These are phyloP conservation scores for Oplegnathus fasciatus DNA, from an alignment of 2,113 vertebrate species.

Conservation along the genomic window DNA sequence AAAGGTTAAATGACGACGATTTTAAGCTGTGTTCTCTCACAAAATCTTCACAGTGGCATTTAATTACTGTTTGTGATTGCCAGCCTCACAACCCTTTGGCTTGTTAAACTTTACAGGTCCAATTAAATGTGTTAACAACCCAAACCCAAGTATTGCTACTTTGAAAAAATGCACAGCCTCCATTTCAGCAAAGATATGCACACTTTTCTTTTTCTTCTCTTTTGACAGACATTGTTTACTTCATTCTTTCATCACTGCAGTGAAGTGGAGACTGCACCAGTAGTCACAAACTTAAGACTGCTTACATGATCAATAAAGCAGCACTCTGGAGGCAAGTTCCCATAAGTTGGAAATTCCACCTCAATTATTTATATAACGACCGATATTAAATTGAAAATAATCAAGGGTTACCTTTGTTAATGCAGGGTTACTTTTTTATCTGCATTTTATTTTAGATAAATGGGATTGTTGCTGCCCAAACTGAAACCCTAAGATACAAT, in stretches of 20 bases:
- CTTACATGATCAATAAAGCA: conserved; percentile 47
- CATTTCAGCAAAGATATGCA: background rate
- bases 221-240: conserved; percentile 1
- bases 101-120: background rate
- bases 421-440: background rate
- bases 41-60: background rate
- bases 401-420: conserved; percentile 4
- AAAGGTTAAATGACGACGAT: background rate
- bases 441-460: background rate
- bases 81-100: background rate
- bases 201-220: background rate
- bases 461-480: background rate
- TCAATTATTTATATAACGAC: conserved; percentile 42
- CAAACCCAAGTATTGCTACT: background rate
- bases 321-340: conserved; percentile 33
- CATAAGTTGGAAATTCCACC: conserved; percentile 29
- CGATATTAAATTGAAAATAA: conserved; percentile 27
- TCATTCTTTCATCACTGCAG: background rate
- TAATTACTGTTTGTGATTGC: background rate
- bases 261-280: conserved; percentile 28
- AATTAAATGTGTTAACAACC: background rate
- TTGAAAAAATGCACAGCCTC: too few relatives aligned
- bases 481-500: background rate
- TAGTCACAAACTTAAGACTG: conserved; percentile 39
- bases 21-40: background rate